Base-by-base conservation (phyloP, 2,113 vertebrate species). In the Laterallus jamaicensis region DNA sequence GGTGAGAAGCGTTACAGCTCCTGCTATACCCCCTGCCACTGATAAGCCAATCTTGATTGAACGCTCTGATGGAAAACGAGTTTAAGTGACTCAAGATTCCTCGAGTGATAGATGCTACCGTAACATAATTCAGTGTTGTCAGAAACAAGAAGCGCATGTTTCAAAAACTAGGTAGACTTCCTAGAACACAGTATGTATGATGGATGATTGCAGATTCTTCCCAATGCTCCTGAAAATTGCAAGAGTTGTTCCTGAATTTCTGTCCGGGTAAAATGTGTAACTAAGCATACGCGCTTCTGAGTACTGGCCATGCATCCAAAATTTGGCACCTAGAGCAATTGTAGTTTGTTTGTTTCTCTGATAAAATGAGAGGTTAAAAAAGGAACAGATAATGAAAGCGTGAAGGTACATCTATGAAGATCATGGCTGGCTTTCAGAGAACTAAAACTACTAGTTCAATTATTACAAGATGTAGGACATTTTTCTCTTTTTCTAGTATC, bases 1-100 rank as follows among this genome's bases (percentile, higher is more conserved):
- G 49, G 73, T 81, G 73, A 93, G 84, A 80, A 94, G 82, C 56
- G 66, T 69, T 78, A 82, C 58, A 86, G 66, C 47, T 92, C 82
- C 69, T 82, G 39, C 69, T 49, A 44, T 60, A 83, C 3, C 66
- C 44, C 76, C 55, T 84, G 92, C 73, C 83, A 84, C 52, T 56
- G 94, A 93, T 86, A 95, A 82, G 49, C 56, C 82, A 79, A 73
- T 88, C 92, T 80, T 81, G 86, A 90, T 54, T 88, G 83, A 96
- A 90, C 0, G 0, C 39, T 64, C 50, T 79, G 92, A 93, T 84
- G 66, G 82, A 92, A 95, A 96, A 77, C 66, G 86, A 88, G 49
- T 77, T 94, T 79, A 92, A 92, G 77, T 40, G 64, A 78, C 92
- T 82, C 66, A 50, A 92, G 86, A 96, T 92, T 92, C 68, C 39